Evolutionary conservation across 2,113 vertebrate species (phyloP), one percentile per base, ranked within the genome.

Genomic region (Osmerus eperlanus): DNA sequence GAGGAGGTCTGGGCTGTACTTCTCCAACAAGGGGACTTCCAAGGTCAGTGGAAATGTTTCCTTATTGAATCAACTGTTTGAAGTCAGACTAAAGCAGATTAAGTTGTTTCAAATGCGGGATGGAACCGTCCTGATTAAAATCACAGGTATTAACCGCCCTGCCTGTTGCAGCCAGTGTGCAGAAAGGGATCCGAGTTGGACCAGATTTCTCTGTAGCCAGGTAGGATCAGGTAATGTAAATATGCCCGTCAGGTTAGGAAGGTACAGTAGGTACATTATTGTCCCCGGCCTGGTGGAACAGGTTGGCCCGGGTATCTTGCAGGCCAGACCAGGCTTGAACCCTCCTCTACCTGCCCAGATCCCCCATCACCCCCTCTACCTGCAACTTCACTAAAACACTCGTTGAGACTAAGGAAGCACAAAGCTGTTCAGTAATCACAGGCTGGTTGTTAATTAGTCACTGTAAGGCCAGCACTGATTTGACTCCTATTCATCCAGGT

Each of bases 1-100:
- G 78, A 92, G 97, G 90, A 92, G 97, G 89, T 99, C 97, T 56
- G 97, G 97, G 51, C 92, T 99, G 78, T 99, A 99, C 90, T 96
- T 95, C 92, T 99, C 97, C 78, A 98, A 92, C 72, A 98, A 98
- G 90, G 97, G 96, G 81, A 96, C 93, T 70, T 98, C 96, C 73
- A 99, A 98, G 95, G 97, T 98, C 88, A 88, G 90, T 78, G 16
- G 51, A 36, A 28, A 47, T n/a, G 63, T 41, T 9, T 51, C 3
- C 51, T 19, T 15, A 15, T 51, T 60, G 23, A 60, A 60, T 19
- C 23, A 60, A 60, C 58, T 23, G 58, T 60, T 23, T 12, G 3
- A 23, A 47, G 2, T 12, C 41, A 47, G 41, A 47, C 41, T 47
- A 11, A 47, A 47, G 41, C 41, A 47, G 41, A 47, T 47, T 9